Conservation (phyloP, 1,140 invertebrate species). For the Grapholita molesta region DNA sequence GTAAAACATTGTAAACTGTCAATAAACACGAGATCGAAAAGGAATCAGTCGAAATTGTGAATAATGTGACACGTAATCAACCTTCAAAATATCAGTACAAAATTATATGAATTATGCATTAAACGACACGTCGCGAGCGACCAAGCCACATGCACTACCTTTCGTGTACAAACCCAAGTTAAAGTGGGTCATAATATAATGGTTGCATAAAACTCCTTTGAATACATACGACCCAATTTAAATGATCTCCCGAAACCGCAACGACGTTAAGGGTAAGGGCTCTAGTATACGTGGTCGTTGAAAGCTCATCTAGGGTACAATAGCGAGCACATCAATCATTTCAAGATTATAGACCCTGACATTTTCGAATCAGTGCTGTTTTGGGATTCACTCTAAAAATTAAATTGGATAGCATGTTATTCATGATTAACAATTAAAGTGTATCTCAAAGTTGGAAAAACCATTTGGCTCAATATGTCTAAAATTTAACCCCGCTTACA, state of each 20-base stretch:
- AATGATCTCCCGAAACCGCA: not conserved
- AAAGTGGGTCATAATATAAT: not conserved
- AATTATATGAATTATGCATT: conserved; percentile 19
- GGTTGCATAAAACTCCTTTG: conserved; percentile 4
- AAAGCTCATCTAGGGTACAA: conserved; percentile 22
- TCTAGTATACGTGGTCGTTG: conserved; percentile 16
- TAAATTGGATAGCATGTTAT: conserved; percentile 17
- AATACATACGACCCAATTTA: conserved; percentile 10
- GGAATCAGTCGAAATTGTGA: conserved; percentile 17
- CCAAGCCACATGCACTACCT: not conserved
- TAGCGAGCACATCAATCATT: conserved; percentile 27
- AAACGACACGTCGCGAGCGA: not conserved
- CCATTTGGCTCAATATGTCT: too few species aligned
- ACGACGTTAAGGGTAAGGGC: not conserved
- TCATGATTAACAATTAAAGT: not conserved
- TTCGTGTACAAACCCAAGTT: not conserved
- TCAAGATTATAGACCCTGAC: conserved; percentile 28
- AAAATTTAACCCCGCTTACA: too few species aligned
- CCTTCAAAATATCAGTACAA: conserved; percentile 11
- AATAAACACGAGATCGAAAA: conserved; percentile 5
- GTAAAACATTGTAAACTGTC: not conserved
- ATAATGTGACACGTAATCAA: conserved; percentile 18
- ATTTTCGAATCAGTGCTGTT: conserved; percentile 31
- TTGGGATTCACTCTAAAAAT: conserved; percentile 25
- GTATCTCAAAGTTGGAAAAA: not conserved